Evolutionary conservation across 2,888 invertebrate genomes (phyloP).

Genomic region (Halocaridina rubra): DNA sequence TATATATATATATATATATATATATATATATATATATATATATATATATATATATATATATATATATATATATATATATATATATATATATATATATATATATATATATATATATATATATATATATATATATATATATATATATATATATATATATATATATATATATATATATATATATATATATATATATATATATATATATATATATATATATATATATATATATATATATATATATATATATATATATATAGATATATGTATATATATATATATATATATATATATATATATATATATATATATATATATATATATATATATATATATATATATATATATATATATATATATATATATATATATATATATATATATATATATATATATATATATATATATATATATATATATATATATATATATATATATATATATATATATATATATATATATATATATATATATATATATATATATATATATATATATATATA

Average conservation of each 20-base stretch:
- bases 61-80: not conserved
- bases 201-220: not conserved
- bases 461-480: conserved; percentile 9
- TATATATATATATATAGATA: not conserved
- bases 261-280: not conserved
- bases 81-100: not conserved
- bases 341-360: not conserved
- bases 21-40: not conserved
- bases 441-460: conserved; percentile 5
- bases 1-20: not conserved
- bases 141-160: not conserved
- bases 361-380: not conserved
- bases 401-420: conserved; percentile 7
- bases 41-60: not conserved
- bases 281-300: not conserved
- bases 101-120: not conserved
- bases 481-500: not conserved
- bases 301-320: not conserved
- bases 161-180: conserved; percentile 1
- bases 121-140: conserved; percentile 11
- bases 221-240: not conserved
- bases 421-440: conserved; percentile 14
- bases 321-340: not conserved
- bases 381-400: not conserved
- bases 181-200: conserved; percentile 1